Base-by-base conservation (phyloP, 1,140 invertebrate genomes). In the Heliconius hermathena region DNA sequence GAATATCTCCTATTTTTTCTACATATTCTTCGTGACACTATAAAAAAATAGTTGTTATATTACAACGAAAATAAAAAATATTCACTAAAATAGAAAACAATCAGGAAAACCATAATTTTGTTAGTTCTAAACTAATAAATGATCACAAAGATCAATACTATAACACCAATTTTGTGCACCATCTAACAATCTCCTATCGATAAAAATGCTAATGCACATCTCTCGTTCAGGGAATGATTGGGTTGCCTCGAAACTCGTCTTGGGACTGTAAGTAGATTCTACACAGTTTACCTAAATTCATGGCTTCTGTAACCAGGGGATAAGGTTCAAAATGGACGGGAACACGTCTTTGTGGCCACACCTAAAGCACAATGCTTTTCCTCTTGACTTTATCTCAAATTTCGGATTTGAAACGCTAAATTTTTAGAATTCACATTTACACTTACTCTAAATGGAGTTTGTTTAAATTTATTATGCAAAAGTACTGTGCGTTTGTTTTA, bases 181-280 rank as follows among this genome's bases (percentile, higher is more conserved):
- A 82, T 74, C 77, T 78, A 82, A 84, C 83, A 82, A 82, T 84
- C 82, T 81, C 83, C 83, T 88, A 89, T 92, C 90, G 86, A 92
- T 90, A 91, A 91, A 92, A 91, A 92, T 91, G 89, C 88, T 87
- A 91, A 91, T 90, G 80, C 80, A 73, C 88, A 80, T 80, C 79
- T 54, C 79, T 80, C 74, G 78, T 70, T 76, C 66, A 79, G 71
- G 85, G 83, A 85, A 85, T 88, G 89, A 91, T 91, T 90, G 89
- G 89, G 79, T 82, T 85, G 84, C 81, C 84, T 83, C 76, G 77
- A 79, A 77, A 79, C 82, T 78, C 84, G 79, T 82, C 83, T 82
- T 80, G 81, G 81, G 80, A 81, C 79, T 71, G 75, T 89, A 90
- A 90, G 87, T 90, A 86, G 85, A 87, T 89, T 88, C 83, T 81